A percentile compares a stretch with the other conserved stretches of the same genome.
These are phyloP conservation scores for Paracyprichromis sp. DNA, from an alignment of 2,113 vertebrate species.

Conservation along the genomic window DNA sequence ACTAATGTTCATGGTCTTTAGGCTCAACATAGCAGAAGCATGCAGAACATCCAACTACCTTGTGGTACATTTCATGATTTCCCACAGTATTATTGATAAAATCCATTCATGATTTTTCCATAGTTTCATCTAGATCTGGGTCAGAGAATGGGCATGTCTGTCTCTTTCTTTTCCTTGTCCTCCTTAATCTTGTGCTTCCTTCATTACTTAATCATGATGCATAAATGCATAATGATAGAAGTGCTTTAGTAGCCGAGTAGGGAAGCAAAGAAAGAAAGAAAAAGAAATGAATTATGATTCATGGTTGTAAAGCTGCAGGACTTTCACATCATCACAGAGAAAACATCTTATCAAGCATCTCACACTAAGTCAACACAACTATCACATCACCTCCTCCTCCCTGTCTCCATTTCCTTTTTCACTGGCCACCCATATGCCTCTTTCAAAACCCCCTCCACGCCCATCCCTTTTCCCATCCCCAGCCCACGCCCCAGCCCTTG, in stretches of 20 bases:
- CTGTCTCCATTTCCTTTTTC: background rate
- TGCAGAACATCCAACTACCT: background rate
- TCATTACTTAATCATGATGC: background rate
- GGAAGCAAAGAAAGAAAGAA: background rate
- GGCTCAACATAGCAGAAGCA: background rate
- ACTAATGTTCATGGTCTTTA: background rate
- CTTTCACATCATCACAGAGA: background rate
- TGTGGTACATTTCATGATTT: background rate
- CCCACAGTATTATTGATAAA: background rate
- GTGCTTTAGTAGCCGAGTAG: background rate
- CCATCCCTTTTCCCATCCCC: background rate
- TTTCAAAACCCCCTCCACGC: background rate
- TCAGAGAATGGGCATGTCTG: background rate
- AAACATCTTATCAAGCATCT: slow-evolving; percentile 1
- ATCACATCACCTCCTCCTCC: slow-evolving; percentile 24
- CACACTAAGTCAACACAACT: slow-evolving; percentile 46
- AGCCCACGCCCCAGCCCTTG: background rate
- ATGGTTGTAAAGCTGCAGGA: background rate
- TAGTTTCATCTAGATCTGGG: background rate
- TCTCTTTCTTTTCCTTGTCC: background rate
- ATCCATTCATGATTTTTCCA: background rate
- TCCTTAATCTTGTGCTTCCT: background rate
- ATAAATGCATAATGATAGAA: background rate
- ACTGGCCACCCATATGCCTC: slow-evolving; percentile 33
- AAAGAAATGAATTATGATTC: background rate